These are phyloP conservation scores for Passer montanus DNA, from an alignment of 2,113 vertebrate species.

Conservation along the genomic window DNA sequence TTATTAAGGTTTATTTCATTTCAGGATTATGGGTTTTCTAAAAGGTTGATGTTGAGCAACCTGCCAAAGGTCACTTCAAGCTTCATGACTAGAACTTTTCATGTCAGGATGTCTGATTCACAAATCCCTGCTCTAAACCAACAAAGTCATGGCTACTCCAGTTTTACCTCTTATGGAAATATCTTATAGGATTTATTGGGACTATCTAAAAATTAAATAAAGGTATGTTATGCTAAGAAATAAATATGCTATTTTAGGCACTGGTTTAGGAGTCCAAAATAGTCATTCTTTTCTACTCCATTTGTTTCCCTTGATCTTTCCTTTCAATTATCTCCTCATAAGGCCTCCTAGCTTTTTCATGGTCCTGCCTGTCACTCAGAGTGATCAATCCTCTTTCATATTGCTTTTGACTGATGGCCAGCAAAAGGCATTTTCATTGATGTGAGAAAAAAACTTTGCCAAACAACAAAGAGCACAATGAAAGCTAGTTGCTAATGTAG, in stretches of 20 bases:
- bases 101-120: conserved; percentile 2
- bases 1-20: conserved; percentile 21
- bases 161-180: not conserved
- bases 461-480: not conserved
- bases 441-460: not conserved
- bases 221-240: conserved; percentile 22
- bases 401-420: conserved; percentile 22
- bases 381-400: not conserved
- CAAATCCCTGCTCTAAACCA: not conserved
- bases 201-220: conserved; percentile 9
- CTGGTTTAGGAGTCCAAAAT: not conserved
- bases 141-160: not conserved
- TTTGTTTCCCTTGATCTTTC: conserved; percentile 37
- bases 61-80: conserved; percentile 30
- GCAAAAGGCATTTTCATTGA: conserved; percentile 14
- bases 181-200: not conserved
- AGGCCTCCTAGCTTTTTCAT: not conserved
- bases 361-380: not conserved
- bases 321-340: not conserved
- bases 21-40: conserved; percentile 28
- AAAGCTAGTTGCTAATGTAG: not conserved
- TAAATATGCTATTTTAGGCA: conserved; percentile 6
- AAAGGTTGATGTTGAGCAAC: not conserved
- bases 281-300: not conserved
- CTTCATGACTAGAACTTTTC: not conserved